Conservation (phyloP, 1,140 invertebrate species). For the Listronotus bonariensis region DNA sequence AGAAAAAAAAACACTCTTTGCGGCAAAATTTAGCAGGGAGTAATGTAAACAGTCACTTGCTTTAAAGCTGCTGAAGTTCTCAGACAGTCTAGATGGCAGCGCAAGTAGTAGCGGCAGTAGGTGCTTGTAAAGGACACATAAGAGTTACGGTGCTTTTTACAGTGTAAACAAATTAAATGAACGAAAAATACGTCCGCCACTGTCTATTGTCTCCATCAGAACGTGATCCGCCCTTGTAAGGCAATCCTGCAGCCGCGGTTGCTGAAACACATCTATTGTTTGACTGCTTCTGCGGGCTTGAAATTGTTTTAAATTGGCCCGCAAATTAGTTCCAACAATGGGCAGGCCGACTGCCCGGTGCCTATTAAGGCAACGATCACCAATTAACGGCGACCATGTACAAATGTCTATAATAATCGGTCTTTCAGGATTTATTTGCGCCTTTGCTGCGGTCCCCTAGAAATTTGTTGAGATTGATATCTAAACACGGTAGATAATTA, state of each 20-base stretch:
- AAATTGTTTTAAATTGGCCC: constrained; percentile 42
- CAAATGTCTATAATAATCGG: constrained; percentile 33
- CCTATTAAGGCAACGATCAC: constrained; percentile 39
- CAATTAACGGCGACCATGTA: constrained; percentile 42
- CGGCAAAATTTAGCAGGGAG: no score
- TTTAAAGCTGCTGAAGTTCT: no score
- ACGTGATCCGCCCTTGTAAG: neutral
- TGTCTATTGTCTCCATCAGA: neutral
- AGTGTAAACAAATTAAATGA: no score
- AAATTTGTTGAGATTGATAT: constrained; percentile 16
- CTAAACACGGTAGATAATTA: constrained; percentile 1
- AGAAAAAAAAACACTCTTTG: no score
- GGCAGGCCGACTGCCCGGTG: constrained; percentile 9
- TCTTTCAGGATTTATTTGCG: constrained; percentile 34
- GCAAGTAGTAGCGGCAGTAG: no score
- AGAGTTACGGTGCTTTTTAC: no score
- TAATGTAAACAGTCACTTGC: no score
- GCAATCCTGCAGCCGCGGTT: neutral
- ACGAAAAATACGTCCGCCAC: neutral
- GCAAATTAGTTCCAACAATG: constrained; percentile 42
- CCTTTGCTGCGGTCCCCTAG: constrained; percentile 14
- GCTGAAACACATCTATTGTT: constrained; percentile 28
- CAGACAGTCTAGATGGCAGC: no score
- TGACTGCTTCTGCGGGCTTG: neutral
- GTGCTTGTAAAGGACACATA: no score